Evolutionary conservation across 2,888 invertebrate genomes (phyloP).

Genomic region (Hypolimnas misippus): DNA sequence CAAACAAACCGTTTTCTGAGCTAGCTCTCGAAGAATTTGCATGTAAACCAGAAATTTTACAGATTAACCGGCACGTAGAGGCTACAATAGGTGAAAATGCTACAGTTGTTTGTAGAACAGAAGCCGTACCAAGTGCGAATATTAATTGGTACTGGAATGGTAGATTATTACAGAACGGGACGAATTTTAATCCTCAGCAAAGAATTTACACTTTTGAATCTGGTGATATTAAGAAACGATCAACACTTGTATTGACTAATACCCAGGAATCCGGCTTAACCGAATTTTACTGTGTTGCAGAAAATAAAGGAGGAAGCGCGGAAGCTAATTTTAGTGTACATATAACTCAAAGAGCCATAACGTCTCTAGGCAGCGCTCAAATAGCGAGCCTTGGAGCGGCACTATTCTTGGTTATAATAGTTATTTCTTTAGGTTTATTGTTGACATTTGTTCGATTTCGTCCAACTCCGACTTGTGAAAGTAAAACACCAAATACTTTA

Average conservation of each 20-base stretch:
- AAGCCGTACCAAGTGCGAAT: constrained; percentile 91
- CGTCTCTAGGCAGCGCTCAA: constrained; percentile 92
- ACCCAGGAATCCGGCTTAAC: constrained; percentile 92
- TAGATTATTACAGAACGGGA: constrained; percentile 89
- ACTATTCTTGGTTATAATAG: constrained; percentile 89
- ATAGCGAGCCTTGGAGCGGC: constrained; percentile 94
- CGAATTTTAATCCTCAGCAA: constrained; percentile 90
- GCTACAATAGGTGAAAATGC: constrained; percentile 93
- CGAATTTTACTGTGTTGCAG: constrained; percentile 95
- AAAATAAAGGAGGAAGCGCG: constrained; percentile 93
- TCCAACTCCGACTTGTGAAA: constrained; percentile 89
- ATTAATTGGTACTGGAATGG: constrained; percentile 96
- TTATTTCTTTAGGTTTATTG: constrained; percentile 88
- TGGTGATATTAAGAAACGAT: constrained; percentile 90
- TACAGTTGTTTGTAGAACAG: constrained; percentile 91
- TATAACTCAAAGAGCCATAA: constrained; percentile 90
- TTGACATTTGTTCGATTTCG: constrained; percentile 90
- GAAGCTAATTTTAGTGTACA: constrained; percentile 95
- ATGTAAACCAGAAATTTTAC: constrained; percentile 91
- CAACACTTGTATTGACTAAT: constrained; percentile 90
- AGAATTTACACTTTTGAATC: constrained; percentile 90
- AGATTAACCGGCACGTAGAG: constrained; percentile 90
- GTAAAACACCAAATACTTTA: constrained; percentile 89
- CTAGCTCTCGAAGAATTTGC: constrained; percentile 92
- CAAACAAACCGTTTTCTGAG: constrained; percentile 90